Evolutionary conservation across 2,888 invertebrate species (phyloP), one percentile per base, ranked within the genome.

Genomic region (Altica lythri): DNA sequence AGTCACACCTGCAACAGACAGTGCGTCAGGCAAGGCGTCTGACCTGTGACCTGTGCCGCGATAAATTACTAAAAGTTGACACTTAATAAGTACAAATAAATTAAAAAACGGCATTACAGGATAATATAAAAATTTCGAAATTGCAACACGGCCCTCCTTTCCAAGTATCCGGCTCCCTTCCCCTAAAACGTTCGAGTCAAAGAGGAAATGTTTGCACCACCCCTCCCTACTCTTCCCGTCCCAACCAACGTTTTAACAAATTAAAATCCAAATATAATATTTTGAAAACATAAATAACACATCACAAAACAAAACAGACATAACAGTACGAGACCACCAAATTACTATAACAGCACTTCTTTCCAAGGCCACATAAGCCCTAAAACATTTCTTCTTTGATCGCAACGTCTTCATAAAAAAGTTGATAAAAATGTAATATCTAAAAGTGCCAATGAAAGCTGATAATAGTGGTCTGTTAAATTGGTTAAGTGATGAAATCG

Each of bases 1-100:
- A 82, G 95, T 96, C 80, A 96, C 93, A 88, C 95, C 95, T 96
- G 93, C 79, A 90, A 90, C 88, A 84, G 83, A 82, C 81, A 83
- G 78, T 71, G 74, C 70, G 72, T 74, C 74, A 75, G 74, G 72
- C 73, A 70, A 71, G 69, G 69, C 73, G 74, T 75, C 76, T 76
- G 75, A 76, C 75, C 75, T 75, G 73, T 72, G 72, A 73, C 75
- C 75, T 75, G 75, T 74, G 73, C 74, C 74, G 72, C 66, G 67
- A 35, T 48, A 27, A 55, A 42, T 55, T 57, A 49, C 34, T 19
- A 16, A 32, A 19, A 10, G 2, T 30, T 27, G 4, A 27, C 27
- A 27, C 6, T 9, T 27, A n/a, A 27, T 2, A 27, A 27, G 27
- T 27, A 27, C 4, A 22, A 14, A 40, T 10, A 40, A 40, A 37